Conservation (phyloP, 2,797 vertebrate genomes). For the Eulemur rubriventer region DNA sequence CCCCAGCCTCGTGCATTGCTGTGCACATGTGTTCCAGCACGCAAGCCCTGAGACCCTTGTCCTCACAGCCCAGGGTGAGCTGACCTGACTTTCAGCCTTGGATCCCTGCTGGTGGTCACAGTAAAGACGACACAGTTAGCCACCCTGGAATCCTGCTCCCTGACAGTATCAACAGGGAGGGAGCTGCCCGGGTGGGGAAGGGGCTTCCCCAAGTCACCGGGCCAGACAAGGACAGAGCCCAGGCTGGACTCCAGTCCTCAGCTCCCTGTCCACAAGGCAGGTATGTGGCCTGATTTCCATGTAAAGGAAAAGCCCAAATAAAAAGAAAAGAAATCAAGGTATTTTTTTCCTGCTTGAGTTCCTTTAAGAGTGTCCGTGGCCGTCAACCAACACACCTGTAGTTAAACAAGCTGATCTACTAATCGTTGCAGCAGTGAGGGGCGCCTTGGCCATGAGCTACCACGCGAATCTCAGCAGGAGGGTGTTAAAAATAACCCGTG, state of each 20-base stretch:
- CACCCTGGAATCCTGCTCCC: neutral
- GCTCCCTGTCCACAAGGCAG: neutral
- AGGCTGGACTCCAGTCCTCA: neutral
- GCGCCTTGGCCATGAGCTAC: fast-evolving
- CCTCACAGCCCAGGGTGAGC: neutral
- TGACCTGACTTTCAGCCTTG: neutral
- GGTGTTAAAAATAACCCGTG: neutral
- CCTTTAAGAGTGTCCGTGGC: neutral
- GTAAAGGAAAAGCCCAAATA: neutral
- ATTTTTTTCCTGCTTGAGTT: neutral
- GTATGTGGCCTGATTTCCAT: neutral
- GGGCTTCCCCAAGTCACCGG: neutral
- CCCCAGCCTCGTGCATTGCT: fast-evolving
- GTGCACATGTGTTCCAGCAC: neutral
- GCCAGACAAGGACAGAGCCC: neutral
- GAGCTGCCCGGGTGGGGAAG: neutral
- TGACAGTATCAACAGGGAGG: neutral
- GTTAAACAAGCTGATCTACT: neutral
- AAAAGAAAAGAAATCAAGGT: neutral
- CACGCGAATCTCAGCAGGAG: fast-evolving
- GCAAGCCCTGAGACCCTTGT: neutral
- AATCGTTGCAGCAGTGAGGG: neutral
- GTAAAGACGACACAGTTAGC: neutral
- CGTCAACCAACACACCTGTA: too few relatives aligned
- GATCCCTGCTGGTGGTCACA: neutral